Evolutionary conservation across 64 coral and sea anemone species (phyloP).

Genomic region (Porites australiensis): DNA sequence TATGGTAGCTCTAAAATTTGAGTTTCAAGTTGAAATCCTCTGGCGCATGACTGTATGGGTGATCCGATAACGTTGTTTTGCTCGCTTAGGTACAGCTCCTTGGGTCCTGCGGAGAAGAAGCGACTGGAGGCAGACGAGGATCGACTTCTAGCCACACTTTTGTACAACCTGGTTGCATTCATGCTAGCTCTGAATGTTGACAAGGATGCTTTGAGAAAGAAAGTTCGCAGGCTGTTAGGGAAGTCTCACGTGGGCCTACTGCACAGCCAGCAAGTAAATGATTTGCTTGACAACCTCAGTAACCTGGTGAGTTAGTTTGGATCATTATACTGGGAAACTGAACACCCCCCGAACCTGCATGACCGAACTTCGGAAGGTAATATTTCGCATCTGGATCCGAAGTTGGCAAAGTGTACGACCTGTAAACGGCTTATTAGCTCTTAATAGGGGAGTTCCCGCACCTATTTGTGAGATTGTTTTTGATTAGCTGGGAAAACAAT

Average conservation of each 20-base stretch:
- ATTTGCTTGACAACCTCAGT: conserved; percentile 80
- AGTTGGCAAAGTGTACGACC: too few species aligned
- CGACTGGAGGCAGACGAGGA: conserved; percentile 96
- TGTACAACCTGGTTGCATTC: conserved; percentile 94
- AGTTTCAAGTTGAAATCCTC: too few species aligned
- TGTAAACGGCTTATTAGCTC: too few species aligned
- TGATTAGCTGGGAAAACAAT: too few species aligned
- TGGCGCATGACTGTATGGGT: neutral
- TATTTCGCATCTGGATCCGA: too few species aligned
- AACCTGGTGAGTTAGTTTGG: conserved; percentile 74
- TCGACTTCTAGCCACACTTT: conserved; percentile 80
- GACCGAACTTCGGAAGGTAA: too few species aligned
- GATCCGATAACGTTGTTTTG: neutral
- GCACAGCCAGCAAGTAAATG: conserved; percentile 88
- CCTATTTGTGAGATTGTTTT: too few species aligned
- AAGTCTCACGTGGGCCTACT: conserved; percentile 94
- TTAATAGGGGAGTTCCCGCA: too few species aligned
- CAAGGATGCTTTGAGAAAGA: conserved; percentile 74
- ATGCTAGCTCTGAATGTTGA: conserved; percentile 88
- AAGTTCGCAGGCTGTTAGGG: conserved; percentile 87
- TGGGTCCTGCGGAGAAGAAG: conserved; percentile 89
- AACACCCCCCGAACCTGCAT: too few species aligned
- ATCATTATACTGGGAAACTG: neutral
- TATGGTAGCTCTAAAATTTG: too few species aligned
- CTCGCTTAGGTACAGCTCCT: conserved; percentile 71